phyloP scores from a whole-genome alignment of 23 tunicate genomes.

The Trididemnum miniatum region DNA sequence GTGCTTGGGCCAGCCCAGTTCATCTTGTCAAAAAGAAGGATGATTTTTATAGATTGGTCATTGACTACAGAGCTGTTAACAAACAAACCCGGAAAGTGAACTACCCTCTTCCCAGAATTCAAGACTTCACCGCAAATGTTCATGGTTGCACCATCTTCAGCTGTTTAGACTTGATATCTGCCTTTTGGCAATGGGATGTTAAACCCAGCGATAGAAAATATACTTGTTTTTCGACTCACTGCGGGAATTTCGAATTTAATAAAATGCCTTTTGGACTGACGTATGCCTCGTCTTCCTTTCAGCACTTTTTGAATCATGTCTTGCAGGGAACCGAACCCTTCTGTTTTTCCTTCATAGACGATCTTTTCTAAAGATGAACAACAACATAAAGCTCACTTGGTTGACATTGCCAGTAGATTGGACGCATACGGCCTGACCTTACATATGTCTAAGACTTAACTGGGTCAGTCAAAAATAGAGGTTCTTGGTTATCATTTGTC shows the following conservation, averaged over 20 bases:
- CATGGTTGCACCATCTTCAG: not conserved
- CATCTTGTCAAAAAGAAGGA: not conserved
- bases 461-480: not conserved
- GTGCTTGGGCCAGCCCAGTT: not conserved
- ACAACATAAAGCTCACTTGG: not conserved
- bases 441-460: not conserved
- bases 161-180: not conserved
- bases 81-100: not conserved
- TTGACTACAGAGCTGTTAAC: not conserved
- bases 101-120: not conserved
- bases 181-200: not conserved
- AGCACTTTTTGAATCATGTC: not conserved
- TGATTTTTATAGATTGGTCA: not conserved
- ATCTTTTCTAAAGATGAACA: not conserved
- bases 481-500: not conserved
- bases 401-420: not conserved
- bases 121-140: slow-evolving; percentile 2
- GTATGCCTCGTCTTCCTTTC: not conserved
- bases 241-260: not conserved
- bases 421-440: not conserved
- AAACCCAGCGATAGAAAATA: not conserved
- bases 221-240: not conserved
- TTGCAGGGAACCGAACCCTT: not conserved
- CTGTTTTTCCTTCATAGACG: not conserved
- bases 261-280: not conserved